Evolutionary conservation across 2,113 vertebrate genomes (phyloP), one percentile per base, ranked within the genome.

Genomic region (Gymnogyps californianus): DNA sequence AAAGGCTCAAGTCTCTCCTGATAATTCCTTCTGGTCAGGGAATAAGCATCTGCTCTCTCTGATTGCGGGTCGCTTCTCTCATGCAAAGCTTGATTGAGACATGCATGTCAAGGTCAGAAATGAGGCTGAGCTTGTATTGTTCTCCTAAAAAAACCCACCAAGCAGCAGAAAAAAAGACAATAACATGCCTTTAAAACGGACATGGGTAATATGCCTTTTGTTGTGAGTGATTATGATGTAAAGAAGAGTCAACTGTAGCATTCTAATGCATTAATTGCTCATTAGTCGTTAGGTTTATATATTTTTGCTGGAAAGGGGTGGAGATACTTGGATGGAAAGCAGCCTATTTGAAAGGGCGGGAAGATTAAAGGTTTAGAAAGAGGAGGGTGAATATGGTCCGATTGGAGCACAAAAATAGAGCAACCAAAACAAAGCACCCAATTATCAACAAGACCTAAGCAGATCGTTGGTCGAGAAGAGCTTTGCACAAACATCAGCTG

Each of bases 191-290:
- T 90, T 75, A 26, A 65, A 87, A 67, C 0, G 40, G 26, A 70
- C 31, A 10, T 51, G 61, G 54, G 34, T 9, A 51, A 51, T 13
- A 13, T 34, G 65, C 31, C 47, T 79, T 84, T 91, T 69, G 83
- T 72, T 3, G 1, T 13, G 47, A 70, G 58, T 7, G 49, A 64
- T 66, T 55, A 29, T 29, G 13, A 51, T 25, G 29, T 58, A 75
- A 83, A 62, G 70, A 90, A 62, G 49, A 87, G 76, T 52, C 42
- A 78, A 26, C 59, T 52, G 46, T 34, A 75, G 31, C 24, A 13
- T 67, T 95, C 38, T n/a, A 54, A 74, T 44, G 62, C 3, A 36
- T 81, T 81, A 92, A 87, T 95, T 93, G 57, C 47, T 89, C 42
- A 6, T 92, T 83, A 91, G 29, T 34, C 0, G 0, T 40, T 70